Conservation (phyloP, 2,797 vertebrate species). For the Columba guinea region DNA sequence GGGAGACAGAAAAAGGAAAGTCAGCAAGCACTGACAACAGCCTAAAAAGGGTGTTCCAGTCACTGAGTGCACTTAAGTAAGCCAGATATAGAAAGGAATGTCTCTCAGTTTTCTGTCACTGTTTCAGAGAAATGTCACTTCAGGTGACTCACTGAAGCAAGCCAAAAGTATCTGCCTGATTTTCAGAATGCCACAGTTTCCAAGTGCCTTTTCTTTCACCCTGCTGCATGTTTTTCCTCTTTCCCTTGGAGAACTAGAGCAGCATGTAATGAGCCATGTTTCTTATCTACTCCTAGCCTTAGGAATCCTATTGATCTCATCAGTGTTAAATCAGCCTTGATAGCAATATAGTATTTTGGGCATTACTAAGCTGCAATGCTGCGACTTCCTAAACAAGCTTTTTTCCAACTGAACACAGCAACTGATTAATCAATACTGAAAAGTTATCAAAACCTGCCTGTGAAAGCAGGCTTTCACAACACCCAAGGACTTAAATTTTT, state of each 20-base stretch:
- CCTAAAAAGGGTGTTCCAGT: neutral
- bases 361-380: neutral
- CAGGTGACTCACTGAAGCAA: neutral
- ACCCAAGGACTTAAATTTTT: neutral
- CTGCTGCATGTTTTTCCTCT: neutral
- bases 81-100: fast-evolving
- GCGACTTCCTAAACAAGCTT: conserved; percentile 37
- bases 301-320: conserved; percentile 36
- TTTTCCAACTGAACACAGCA: conserved; percentile 22
- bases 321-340: conserved; percentile 46
- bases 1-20: neutral
- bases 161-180: neutral
- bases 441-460: conserved; percentile 2
- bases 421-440: conserved; percentile 29
- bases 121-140: neutral
- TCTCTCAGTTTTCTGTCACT: neutral
- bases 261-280: conserved; percentile 18
- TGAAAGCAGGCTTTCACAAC: neutral
- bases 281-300: conserved; percentile 12
- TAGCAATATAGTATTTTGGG: neutral
- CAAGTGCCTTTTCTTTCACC: neutral
- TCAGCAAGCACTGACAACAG: neutral
- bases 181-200: neutral
- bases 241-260: neutral
- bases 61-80: neutral